Evolutionary conservation across 1,140 invertebrate species (phyloP).

Genomic region (Cydia strobilella): DNA sequence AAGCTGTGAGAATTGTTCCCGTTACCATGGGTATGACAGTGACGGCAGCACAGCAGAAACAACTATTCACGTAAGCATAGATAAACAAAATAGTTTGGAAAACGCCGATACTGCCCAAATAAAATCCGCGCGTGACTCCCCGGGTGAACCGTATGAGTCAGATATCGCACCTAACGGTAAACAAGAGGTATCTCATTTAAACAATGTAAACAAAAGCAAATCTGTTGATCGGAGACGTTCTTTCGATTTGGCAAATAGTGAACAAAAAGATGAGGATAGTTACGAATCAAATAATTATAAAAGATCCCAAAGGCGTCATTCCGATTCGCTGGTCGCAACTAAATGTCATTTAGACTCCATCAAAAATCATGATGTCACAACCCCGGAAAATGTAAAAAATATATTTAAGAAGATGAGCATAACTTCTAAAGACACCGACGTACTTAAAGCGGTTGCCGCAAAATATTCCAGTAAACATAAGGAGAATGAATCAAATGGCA

Average conservation of each 20-base stretch:
- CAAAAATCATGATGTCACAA: slow-evolving; percentile 6
- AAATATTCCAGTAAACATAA: neutral
- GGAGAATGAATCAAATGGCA: slow-evolving; percentile 24
- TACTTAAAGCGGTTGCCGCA: slow-evolving; percentile 1
- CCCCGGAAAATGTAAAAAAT: slow-evolving; percentile 43
- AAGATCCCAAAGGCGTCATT: slow-evolving; percentile 46
- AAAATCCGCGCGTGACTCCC: slow-evolving; percentile 2
- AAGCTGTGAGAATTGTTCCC: slow-evolving; percentile 41
- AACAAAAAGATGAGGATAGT: slow-evolving; percentile 27
- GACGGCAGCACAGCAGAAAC: slow-evolving; percentile 73
- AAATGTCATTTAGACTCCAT: slow-evolving; percentile 39
- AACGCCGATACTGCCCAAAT: slow-evolving; percentile 34
- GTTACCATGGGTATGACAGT: slow-evolving; percentile 72
- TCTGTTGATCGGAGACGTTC: neutral
- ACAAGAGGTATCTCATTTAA: slow-evolving; percentile 21
- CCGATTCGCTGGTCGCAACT: slow-evolving; percentile 46
- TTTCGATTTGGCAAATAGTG: slow-evolving; percentile 28
- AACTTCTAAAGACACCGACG: slow-evolving; percentile 36
- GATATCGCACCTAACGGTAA: neutral
- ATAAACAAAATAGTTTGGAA: slow-evolving; percentile 50
- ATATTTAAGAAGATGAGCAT: slow-evolving; percentile 52
- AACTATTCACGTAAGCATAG: slow-evolving; percentile 60
- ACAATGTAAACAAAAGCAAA: slow-evolving; percentile 2
- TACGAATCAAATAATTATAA: slow-evolving; percentile 36
- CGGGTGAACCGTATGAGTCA: neutral